Evolutionary conservation across 2,797 vertebrate genomes (phyloP).

Genomic region (Lagocephalus sceleratus): DNA sequence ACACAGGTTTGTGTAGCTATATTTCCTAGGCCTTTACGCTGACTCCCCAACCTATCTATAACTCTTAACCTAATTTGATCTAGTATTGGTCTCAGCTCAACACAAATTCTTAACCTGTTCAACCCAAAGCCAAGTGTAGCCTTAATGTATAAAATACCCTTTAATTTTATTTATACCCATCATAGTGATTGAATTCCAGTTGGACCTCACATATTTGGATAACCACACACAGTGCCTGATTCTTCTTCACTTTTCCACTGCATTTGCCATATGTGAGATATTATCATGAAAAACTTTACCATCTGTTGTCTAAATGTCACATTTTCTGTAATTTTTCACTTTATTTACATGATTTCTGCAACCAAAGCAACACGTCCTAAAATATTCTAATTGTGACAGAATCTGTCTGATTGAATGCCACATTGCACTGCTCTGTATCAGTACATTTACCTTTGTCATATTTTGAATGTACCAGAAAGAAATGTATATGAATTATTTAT

Average conservation of each 20-base stretch:
- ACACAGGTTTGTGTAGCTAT: slow-evolving; percentile 9
- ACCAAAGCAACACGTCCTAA: not conserved
- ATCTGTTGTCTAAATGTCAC: not conserved
- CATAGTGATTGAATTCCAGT: too few relatives aligned
- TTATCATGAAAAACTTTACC: not conserved
- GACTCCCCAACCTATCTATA: too few relatives aligned
- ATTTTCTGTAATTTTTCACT: not conserved
- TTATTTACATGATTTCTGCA: not conserved
- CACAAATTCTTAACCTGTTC: too few relatives aligned
- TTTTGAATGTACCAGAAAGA: slow-evolving; percentile 25
- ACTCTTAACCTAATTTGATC: too few relatives aligned
- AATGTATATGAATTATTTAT: slow-evolving; percentile 41
- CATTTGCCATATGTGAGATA: not conserved
- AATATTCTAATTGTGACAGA: not conserved
- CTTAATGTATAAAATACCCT: too few relatives aligned
- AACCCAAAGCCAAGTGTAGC: too few relatives aligned
- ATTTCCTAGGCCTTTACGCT: not conserved
- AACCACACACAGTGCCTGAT: not conserved
- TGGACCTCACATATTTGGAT: too few relatives aligned
- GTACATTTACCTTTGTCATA: slow-evolving; percentile 3
- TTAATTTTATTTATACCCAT: too few relatives aligned
- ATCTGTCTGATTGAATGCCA: not conserved
- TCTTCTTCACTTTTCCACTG: not conserved
- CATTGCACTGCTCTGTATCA: not conserved
- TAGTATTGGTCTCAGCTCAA: too few relatives aligned